Conservation (phyloP, 2,113 vertebrate species). For the Ia io region DNA sequence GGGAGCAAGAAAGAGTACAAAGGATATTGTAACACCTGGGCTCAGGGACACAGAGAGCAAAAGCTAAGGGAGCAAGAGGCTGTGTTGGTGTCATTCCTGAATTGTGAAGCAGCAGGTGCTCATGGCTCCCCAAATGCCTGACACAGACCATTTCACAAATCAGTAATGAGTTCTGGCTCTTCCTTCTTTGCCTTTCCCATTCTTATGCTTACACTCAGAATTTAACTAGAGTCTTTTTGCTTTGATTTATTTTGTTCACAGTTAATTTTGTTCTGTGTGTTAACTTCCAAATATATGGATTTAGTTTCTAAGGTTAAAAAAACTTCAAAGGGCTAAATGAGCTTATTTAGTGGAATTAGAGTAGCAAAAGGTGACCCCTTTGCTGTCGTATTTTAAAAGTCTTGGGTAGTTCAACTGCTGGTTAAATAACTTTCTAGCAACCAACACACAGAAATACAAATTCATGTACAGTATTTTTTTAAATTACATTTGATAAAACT, state of each 20-base stretch:
- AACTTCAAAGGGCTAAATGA: neutral
- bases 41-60: neutral
- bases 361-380: neutral
- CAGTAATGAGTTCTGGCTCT: neutral
- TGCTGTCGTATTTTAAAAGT: neutral
- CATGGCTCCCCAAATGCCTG: neutral
- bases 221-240: neutral
- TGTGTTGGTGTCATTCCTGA: neutral
- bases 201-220: neutral
- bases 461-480: neutral
- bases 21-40: neutral
- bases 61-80: neutral
- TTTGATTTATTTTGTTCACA: neutral
- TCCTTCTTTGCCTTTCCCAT: neutral
- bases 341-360: neutral
- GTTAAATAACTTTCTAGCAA: neutral
- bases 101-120: neutral
- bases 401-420: neutral
- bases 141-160: neutral
- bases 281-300: neutral
- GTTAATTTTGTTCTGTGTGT: neutral
- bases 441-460: neutral
- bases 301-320: neutral
- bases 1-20: neutral
- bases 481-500: neutral